phyloP scores from a whole-genome alignment of 2,797 vertebrate genomes.

The Diceros bicornis region DNA sequence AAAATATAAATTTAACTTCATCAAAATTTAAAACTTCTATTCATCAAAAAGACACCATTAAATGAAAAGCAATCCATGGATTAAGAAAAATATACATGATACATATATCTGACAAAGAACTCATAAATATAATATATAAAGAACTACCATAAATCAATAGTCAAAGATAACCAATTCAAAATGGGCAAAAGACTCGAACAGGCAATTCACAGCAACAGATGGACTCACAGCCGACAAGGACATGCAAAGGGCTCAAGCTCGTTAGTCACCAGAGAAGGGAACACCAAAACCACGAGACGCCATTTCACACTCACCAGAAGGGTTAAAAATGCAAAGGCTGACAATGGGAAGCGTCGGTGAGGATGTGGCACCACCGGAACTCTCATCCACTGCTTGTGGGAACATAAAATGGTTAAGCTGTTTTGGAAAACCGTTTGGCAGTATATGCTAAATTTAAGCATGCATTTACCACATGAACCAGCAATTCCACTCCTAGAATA shows the following conservation, averaged over 20 bases:
- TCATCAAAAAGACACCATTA: not conserved
- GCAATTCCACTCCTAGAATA: not conserved
- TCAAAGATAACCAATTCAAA: not conserved
- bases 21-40: not conserved
- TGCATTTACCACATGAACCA: not conserved
- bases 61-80: not conserved
- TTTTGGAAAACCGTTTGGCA: not conserved
- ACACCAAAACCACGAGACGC: not conserved
- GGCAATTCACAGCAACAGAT: not conserved
- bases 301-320: not conserved
- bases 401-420: not conserved
- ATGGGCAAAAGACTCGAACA: not conserved
- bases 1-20: not conserved
- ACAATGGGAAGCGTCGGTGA: rapidly evolving
- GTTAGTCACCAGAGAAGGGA: not conserved
- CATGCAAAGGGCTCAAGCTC: not conserved
- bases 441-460: not conserved
- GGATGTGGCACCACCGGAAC: rapidly evolving
- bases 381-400: rapidly evolving
- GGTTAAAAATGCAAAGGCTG: rapidly evolving
- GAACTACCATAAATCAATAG: not conserved
- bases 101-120: not conserved
- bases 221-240: rapidly evolving
- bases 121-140: not conserved
- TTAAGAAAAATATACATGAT: not conserved